Base-by-base conservation (phyloP, 2,888 invertebrate genomes). In the Villa cingulata region DNA sequence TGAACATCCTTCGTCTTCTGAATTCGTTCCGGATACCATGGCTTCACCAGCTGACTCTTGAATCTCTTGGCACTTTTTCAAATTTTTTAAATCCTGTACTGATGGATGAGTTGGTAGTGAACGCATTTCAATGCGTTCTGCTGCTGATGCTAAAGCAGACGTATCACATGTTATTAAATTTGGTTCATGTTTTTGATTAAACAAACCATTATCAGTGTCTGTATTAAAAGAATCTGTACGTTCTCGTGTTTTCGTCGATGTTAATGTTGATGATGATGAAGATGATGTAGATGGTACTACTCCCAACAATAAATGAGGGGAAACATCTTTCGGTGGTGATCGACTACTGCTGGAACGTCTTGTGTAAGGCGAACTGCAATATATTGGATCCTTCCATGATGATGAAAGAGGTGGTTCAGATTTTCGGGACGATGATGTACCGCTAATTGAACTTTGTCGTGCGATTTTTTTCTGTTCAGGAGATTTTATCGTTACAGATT, bases 21-120 rank as follows among this genome's bases (percentile, higher is more conserved):
- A 76, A 54, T 75, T 74, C 50, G 74, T 74, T 50, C 75, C 80
- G n/a, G 78, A 78, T 32, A 81, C 79, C 70, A 78, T 77, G 1
- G 78, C 77, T 60, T 80, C 79, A 20, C 78, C 79, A 3, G 79
- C 80, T 2, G 79, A 74, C 57, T 78, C 78, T 57, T 78, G 78
- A 16, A 80, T 79, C 52, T 69, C 65, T 51, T 68, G 68, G 48
- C 58, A 62, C 54, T 68, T 69, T 52, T 68, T 66, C 4, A 59
- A 52, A 15, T 57, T 59, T 53, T 67, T 68, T 19, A 63, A 52
- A 43, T 63, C 63, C 46, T 61, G 60, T 37, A 62, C 59, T 12
- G 62, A 61, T 9, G 66, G 60, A 48, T 63, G 65, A n/a, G 62
- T 59, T 12, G 47, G 45, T 2, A 45, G 10, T 2, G 59, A 56